These are phyloP conservation scores for Spisula solida DNA, from an alignment of 2,888 invertebrate genomes.

Conservation along the genomic window DNA sequence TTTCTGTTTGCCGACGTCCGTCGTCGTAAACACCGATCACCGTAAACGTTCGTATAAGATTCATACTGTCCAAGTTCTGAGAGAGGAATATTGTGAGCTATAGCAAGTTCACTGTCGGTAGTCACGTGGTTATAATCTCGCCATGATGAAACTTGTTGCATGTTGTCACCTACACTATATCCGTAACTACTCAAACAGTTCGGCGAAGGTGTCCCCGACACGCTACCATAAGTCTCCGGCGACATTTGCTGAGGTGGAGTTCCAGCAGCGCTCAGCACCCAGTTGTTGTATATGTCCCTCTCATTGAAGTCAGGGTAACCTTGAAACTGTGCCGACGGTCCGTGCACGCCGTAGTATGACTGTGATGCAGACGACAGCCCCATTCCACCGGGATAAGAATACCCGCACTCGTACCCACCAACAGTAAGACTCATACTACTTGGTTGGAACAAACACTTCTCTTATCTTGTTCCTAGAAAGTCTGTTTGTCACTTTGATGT, in stretches of 20 bases:
- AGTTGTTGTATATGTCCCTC: slow-evolving; percentile 80
- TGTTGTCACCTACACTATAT: slow-evolving; percentile 47
- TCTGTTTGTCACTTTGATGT: slow-evolving; percentile 73
- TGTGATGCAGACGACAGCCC: slow-evolving; percentile 62
- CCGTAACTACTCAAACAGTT: slow-evolving; percentile 25
- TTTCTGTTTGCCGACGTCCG: slow-evolving; percentile 95
- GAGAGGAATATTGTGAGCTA: slow-evolving; percentile 48
- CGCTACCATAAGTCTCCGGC: slow-evolving; percentile 75
- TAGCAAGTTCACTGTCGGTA: slow-evolving; percentile 40
- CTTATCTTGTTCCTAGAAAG: slow-evolving; percentile 65
- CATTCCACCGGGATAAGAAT: slow-evolving; percentile 80
- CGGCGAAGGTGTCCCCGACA: slow-evolving; percentile 65
- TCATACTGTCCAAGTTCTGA: slow-evolving; percentile 66
- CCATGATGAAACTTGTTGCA: slow-evolving; percentile 55
- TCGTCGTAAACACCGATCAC: slow-evolving; percentile 80
- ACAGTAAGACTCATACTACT: slow-evolving; percentile 83
- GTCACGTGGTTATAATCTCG: slow-evolving; percentile 39
- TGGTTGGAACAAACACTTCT: slow-evolving; percentile 33
- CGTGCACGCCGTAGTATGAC: slow-evolving; percentile 71
- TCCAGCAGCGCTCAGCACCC: slow-evolving; percentile 76
- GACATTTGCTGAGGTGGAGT: slow-evolving; percentile 77
- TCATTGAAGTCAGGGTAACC: slow-evolving; percentile 77
- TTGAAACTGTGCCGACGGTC: slow-evolving; percentile 76
- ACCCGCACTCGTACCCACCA: slow-evolving; percentile 82
- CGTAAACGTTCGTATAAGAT: slow-evolving; percentile 73